Conservation (phyloP, 2,113 vertebrate genomes). For the Plecturocebus donacophilus region DNA sequence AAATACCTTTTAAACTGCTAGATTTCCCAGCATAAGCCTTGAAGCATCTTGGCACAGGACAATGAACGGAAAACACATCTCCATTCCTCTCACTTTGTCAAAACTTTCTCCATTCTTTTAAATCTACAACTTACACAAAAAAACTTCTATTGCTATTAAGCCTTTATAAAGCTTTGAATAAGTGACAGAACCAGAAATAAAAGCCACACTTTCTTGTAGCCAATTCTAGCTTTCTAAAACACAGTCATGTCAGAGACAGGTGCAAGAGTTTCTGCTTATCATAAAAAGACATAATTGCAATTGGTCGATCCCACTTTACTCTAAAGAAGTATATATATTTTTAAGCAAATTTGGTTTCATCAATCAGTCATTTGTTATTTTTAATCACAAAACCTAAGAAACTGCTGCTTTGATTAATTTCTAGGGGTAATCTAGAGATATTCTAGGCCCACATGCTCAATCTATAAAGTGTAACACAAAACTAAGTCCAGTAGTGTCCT, state of each 20-base stretch:
- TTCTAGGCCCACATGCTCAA: neutral
- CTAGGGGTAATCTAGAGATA: neutral
- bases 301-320: neutral
- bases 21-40: neutral
- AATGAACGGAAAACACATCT: neutral
- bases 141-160: neutral
- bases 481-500: neutral
- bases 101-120: neutral
- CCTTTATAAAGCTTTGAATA: neutral
- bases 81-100: neutral
- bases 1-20: neutral
- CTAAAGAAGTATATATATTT: neutral
- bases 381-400: neutral
- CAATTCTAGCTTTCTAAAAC: neutral
- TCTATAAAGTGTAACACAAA: neutral
- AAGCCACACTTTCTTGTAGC: neutral
- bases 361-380: slow-evolving; percentile 53
- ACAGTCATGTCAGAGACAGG: neutral
- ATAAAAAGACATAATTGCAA: neutral
- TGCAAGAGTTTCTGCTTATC: neutral
- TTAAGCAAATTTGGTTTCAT: slow-evolving; percentile 66
- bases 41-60: neutral
- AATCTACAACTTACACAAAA: neutral
- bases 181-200: neutral
- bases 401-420: neutral